Conservation (phyloP, 92 coral and sea anemone species). For the Phenganax marumi region DNA sequence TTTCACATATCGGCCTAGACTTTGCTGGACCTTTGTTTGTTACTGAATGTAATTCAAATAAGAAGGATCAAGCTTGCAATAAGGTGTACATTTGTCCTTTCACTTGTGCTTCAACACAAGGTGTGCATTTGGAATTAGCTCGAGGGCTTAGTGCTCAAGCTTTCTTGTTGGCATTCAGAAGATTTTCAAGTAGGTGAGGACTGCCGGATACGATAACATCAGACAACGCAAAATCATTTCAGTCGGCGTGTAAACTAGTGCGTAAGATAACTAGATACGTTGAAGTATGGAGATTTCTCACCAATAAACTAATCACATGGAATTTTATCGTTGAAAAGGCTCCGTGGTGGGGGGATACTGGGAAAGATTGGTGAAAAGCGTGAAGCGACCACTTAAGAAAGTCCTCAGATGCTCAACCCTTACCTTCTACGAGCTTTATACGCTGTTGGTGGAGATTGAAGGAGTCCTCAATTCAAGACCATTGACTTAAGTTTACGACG, state of each 20-base stretch:
- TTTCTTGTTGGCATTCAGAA: not conserved
- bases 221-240: slow-evolving; percentile 60
- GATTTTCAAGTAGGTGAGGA: slow-evolving; percentile 24
- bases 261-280: slow-evolving; percentile 26
- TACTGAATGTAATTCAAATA: not conserved
- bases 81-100: slow-evolving; percentile 41
- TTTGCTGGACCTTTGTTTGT: slow-evolving; percentile 40
- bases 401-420: slow-evolving; percentile 53
- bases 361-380: slow-evolving; percentile 53
- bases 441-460: slow-evolving; percentile 55
- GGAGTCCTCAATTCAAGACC: slow-evolving; percentile 63
- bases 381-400: slow-evolving; percentile 57
- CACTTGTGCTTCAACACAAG: slow-evolving; percentile 48
- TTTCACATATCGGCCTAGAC: slow-evolving; percentile 43
- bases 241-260: slow-evolving; percentile 42
- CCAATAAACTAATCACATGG: slow-evolving; percentile 47
- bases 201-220: slow-evolving; percentile 51
- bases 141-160: slow-evolving; percentile 27
- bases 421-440: slow-evolving; percentile 58
- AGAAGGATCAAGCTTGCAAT: not conserved
- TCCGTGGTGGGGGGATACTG: slow-evolving; percentile 57
- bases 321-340: slow-evolving; percentile 57
- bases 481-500: slow-evolving; percentile 52
- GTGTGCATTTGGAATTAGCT: slow-evolving; percentile 42
- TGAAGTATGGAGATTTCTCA: slow-evolving; percentile 30